Conservation (phyloP, 2,113 vertebrate genomes). For the Epinephelus fuscoguttatus region DNA sequence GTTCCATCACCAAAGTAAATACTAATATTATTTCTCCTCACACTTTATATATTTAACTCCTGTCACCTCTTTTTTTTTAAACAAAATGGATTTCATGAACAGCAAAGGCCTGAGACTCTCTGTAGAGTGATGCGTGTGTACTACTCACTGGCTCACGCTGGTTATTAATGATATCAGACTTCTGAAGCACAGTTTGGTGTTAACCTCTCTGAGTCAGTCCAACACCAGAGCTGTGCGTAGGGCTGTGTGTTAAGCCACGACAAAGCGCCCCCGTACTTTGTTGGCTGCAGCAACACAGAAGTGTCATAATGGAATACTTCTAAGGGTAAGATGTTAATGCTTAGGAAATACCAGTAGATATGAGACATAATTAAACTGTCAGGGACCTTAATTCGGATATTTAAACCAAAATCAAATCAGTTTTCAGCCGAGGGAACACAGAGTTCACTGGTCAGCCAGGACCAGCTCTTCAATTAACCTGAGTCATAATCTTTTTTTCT, state of each 20-base stretch:
- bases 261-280: not conserved
- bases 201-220: slow-evolving; percentile 60
- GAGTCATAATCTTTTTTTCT: too few relatives aligned
- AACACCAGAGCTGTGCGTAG: slow-evolving; percentile 50
- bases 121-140: slow-evolving; percentile 4
- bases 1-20: slow-evolving; percentile 38
- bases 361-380: not conserved
- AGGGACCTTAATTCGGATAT: not conserved
- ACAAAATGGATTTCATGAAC: not conserved
- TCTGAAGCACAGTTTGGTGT: slow-evolving; percentile 44
- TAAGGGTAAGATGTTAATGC: not conserved
- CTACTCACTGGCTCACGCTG: slow-evolving; percentile 35
- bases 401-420: slow-evolving; percentile 15
- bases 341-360: not conserved
- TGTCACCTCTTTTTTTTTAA: not conserved
- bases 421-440: not conserved
- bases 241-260: slow-evolving; percentile 36
- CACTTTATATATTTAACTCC: not conserved
- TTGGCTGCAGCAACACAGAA: too few relatives aligned
- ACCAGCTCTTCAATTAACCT: too few relatives aligned
- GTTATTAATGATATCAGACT: slow-evolving; percentile 49
- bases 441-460: too few relatives aligned
- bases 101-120: not conserved
- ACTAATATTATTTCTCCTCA: slow-evolving; percentile 30
- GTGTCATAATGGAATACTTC: not conserved